Percentiles rank a stretch among this genome's conserved stretches.
Conservation (phyloP, 2,113 vertebrate species). For the Ochotona curzoniae region DNA sequence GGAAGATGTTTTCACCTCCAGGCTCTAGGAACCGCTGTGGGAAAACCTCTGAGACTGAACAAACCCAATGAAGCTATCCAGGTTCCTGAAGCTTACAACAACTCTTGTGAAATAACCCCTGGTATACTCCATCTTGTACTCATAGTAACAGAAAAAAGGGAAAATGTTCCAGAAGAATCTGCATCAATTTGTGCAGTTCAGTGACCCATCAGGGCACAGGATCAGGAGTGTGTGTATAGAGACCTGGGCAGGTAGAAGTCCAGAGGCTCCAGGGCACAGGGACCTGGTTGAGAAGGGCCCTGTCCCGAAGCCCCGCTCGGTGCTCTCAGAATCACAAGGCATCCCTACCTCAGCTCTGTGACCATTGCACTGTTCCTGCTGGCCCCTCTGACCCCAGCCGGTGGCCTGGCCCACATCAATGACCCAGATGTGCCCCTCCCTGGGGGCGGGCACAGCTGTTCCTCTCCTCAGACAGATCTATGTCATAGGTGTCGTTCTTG, state of each 20-base stretch:
- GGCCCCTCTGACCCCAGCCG: neutral
- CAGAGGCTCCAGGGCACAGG: no score
- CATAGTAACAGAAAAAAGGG: neutral
- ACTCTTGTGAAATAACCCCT: neutral
- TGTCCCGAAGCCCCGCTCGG: neutral
- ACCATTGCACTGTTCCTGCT: neutral
- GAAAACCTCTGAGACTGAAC: neutral
- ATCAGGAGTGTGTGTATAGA: neutral
- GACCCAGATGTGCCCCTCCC: neutral
- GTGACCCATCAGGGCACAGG: neutral
- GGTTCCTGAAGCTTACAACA: neutral
- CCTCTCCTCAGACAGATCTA: neutral
- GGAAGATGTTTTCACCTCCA: neutral
- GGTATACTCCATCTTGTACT: neutral
- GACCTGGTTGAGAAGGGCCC: neutral
- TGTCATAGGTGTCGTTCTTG: no score
- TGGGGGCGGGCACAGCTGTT: neutral
- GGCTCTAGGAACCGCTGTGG: fast-evolving
- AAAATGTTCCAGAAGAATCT: neutral
- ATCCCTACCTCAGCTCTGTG: neutral
- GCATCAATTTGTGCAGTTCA: no score
- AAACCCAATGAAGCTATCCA: neutral
- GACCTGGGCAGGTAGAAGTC: neutral
- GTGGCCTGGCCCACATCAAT: neutral
- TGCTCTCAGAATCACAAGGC: neutral